Evolutionary conservation across 2,797 vertebrate species (phyloP), one percentile per base, ranked within the genome.

Genomic region (Enteromius radiatus): DNA sequence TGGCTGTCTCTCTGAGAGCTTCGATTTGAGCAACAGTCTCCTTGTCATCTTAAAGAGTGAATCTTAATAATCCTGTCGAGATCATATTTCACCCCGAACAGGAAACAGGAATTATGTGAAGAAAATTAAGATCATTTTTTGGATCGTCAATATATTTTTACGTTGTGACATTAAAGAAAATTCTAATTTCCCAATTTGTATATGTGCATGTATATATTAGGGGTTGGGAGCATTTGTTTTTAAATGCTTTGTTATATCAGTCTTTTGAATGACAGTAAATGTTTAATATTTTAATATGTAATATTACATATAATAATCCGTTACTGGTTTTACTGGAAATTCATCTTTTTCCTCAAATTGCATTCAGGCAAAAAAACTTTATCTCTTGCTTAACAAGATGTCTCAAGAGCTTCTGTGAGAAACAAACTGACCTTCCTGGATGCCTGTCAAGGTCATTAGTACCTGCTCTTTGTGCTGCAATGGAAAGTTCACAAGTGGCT

Each of bases 401-500:
- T 49, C 31, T 49, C 6, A 67, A n/a, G 67, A 43, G 49, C 3
- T 45, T 71, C 52, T 67, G 8, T 15, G 3, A 38, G 59, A 67
- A 59, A 38, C 28, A 61, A 47, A 59, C 38, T 21, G 10, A 61
- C 36, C 11, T 23, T 19, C 7, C 31, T 76, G 7, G 64, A 81
- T 49, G 45, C n/a, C 45, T 43, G 21, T n/a, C 23, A 28, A 70
- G 7, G 49, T 63, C 38, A 33, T 68, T n/a, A 19, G 31, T 31
- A 56, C 28, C 52, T 73, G 26, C 64, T 81, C 65, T 71, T 71
- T 80, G 38, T 71, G 38, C 68, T 70, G 17, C 38, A 61, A 17
- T 80, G 17, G 52, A 71, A 80, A 80, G 78, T 71, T 80, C 54
- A 47, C 26, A 47, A 61, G 54, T 45, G 54, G 52, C 38, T 26